phyloP scores from a whole-genome alignment of 2,888 invertebrate genomes.

The Lasioglossum leucozonium region DNA sequence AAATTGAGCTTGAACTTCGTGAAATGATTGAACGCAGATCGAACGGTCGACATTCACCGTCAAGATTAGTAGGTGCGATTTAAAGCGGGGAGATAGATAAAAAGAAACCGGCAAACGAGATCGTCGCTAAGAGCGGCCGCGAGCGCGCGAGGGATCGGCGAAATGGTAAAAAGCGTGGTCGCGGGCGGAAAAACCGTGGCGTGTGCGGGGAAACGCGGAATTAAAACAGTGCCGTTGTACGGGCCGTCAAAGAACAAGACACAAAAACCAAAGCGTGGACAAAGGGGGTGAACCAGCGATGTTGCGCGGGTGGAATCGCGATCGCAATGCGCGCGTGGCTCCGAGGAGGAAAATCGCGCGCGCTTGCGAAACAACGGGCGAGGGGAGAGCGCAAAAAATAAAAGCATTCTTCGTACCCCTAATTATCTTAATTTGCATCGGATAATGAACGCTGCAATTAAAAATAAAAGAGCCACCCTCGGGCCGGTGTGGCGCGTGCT shows the following conservation, averaged over 20 bases:
- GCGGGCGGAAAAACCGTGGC: slow-evolving; percentile 18
- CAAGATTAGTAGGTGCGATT: neutral
- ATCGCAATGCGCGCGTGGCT: slow-evolving; percentile 2
- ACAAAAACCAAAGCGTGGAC: slow-evolving; percentile 33
- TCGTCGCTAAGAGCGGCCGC: neutral
- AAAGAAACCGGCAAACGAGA: slow-evolving; percentile 26
- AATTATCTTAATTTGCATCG: slow-evolving; percentile 77
- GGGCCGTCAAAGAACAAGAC: slow-evolving; percentile 40
- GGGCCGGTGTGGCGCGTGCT: neutral
- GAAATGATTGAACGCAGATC: neutral
- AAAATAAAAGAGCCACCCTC: slow-evolving; percentile 54
- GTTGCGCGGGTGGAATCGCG: neutral
- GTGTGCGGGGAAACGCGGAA: slow-evolving; percentile 26
- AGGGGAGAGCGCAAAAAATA: slow-evolving; percentile 61
- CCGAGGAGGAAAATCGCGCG: neutral
- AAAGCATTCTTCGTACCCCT: slow-evolving; percentile 68
- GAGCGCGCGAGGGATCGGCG: slow-evolving; percentile 5
- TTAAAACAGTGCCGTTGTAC: slow-evolving; percentile 43
- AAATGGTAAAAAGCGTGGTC: slow-evolving; percentile 13
- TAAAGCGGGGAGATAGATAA: neutral
- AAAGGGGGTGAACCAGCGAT: neutral
- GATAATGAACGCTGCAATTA: slow-evolving; percentile 73
- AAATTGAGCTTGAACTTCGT: neutral
- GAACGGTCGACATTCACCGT: neutral
- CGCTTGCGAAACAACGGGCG: neutral